Percentiles rank a stretch among this genome's conserved stretches.
Evolutionary conservation across 2,888 invertebrate genomes (phyloP).

Genomic region (Melieria omissa): DNA sequence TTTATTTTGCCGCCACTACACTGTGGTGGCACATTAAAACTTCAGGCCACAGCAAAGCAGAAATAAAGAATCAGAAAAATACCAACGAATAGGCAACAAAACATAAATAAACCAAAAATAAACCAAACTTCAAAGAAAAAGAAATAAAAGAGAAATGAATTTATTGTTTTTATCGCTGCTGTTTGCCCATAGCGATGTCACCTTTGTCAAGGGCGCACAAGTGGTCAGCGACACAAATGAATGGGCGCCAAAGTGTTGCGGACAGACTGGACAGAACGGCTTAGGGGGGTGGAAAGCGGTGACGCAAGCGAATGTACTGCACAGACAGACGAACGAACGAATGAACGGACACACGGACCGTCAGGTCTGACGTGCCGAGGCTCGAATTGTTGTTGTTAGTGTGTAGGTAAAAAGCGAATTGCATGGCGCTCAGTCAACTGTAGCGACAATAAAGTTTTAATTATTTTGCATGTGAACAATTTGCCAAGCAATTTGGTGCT

Average conservation of each 20-base stretch:
- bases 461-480: conserved; percentile 41
- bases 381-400: neutral
- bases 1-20: neutral
- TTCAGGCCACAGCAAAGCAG: neutral
- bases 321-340: neutral
- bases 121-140: neutral
- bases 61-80: neutral
- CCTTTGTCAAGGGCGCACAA: conserved; percentile 34
- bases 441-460: conserved; percentile 36
- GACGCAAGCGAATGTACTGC: too few relatives aligned
- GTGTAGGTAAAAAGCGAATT: too few relatives aligned
- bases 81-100: neutral
- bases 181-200: conserved; percentile 30
- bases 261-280: neutral
- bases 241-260: conserved; percentile 6
- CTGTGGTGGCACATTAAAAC: neutral
- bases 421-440: conserved; percentile 17
- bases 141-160: conserved; percentile 23
- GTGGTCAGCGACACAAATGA: conserved; percentile 29
- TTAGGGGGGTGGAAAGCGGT: too few relatives aligned
- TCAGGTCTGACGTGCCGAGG: neutral
- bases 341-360: neutral
- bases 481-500: conserved; percentile 35
- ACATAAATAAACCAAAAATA: too few relatives aligned
- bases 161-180: conserved; percentile 31